A percentile compares a stretch with the other conserved stretches of the same genome.
phyloP scores from a whole-genome alignment of 1,140 invertebrate species.

The Aphis craccivora region DNA sequence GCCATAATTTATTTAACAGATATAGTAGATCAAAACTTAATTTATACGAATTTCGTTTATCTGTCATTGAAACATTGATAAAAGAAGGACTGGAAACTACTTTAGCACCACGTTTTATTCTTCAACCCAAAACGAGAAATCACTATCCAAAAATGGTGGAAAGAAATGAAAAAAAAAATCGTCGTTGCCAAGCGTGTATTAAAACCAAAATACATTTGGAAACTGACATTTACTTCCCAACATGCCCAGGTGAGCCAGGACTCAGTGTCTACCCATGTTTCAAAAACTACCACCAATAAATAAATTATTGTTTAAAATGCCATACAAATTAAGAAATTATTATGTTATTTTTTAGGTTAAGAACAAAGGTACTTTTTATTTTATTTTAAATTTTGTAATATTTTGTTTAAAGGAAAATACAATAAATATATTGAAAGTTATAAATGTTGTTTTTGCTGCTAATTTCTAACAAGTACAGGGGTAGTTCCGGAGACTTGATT shows the following conservation, averaged over 20 bases:
- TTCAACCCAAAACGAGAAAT: no score
- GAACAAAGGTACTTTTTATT: not conserved
- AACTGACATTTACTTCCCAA: not conserved
- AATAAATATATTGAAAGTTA: not conserved
- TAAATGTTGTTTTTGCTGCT: not conserved
- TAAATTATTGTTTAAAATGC: not conserved
- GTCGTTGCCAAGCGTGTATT: not conserved
- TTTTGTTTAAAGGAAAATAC: slow-evolving; percentile 5
- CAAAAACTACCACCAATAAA: not conserved
- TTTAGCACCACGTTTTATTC: no score
- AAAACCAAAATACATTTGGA: not conserved
- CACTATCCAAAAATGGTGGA: no score
- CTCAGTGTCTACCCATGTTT: not conserved
- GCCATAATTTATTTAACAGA: no score
- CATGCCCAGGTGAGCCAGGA: not conserved
- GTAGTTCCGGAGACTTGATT: no score
- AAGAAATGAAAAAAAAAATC: not conserved
- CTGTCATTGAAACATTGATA: no score
- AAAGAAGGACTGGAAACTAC: no score
- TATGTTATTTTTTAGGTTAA: not conserved
- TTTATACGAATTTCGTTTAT: no score
- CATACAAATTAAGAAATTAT: not conserved
- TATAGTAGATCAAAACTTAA: no score
- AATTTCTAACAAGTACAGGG: not conserved
- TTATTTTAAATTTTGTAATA: not conserved